phyloP scores from a whole-genome alignment of 2,113 vertebrate genomes.

The Chiloscyllium plagiosum region DNA sequence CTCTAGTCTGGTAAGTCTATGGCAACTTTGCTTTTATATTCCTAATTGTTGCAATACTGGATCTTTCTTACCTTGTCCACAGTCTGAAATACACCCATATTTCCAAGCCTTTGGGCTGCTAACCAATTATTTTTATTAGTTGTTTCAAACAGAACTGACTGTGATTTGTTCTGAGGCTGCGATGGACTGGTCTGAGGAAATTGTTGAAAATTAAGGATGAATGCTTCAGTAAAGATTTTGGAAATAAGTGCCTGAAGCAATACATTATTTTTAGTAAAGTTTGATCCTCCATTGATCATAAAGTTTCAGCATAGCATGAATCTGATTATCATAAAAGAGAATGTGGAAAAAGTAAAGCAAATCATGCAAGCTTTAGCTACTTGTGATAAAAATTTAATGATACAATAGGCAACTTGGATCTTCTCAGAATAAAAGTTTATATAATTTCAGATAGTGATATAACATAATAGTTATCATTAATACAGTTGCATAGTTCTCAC shows the following conservation, averaged over 20 bases:
- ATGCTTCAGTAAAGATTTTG: not conserved
- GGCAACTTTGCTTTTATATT: too few species aligned
- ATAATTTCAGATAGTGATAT: not conserved
- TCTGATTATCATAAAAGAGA: not conserved
- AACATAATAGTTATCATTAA: not conserved
- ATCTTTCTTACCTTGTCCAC: not conserved
- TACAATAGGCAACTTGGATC: not conserved
- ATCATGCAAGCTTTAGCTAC: not conserved
- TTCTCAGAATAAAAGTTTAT: not conserved
- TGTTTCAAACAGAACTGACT: not conserved
- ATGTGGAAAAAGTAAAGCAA: not conserved
- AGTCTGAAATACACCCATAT: not conserved
- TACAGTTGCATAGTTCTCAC: not conserved
- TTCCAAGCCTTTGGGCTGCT: not conserved
- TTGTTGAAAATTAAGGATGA: not conserved
- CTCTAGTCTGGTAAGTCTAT: too few species aligned
- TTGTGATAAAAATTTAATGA: not conserved
- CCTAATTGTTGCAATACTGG: not conserved
- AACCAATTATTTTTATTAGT: not conserved
- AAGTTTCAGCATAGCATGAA: not conserved
- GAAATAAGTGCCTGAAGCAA: not conserved
- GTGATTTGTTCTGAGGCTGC: not conserved
- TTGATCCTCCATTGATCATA: not conserved
- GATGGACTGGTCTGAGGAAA: not conserved
- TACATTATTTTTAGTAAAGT: not conserved